These are phyloP conservation scores for Drosophila prosaltans DNA, from an alignment of 1,140 invertebrate genomes.

Conservation along the genomic window DNA sequence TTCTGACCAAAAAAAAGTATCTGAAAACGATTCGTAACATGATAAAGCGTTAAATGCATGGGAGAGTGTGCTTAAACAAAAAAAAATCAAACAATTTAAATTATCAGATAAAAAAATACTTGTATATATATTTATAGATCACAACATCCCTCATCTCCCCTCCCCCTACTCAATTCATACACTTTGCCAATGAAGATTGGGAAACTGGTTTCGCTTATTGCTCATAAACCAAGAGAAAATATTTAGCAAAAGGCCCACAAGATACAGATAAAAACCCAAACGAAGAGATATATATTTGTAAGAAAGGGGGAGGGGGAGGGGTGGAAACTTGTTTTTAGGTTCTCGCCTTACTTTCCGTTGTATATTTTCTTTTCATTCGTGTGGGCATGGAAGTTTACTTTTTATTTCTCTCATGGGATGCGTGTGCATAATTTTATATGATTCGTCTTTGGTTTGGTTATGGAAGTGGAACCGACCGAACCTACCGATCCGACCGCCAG, in stretches of 20 bases:
- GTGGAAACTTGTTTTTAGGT: conserved; percentile 58
- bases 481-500: background rate
- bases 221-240: conserved; percentile 61
- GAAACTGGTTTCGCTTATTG: conserved; percentile 71
- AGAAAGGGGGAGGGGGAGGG: background rate
- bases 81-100: background rate
- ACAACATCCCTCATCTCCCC: too few relatives aligned
- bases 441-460: conserved; percentile 13
- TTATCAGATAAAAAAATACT: background rate
- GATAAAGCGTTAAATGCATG: background rate
- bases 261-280: conserved; percentile 23
- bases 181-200: conserved; percentile 6
- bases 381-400: conserved; percentile 42
- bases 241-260: conserved; percentile 33
- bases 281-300: conserved; percentile 12
- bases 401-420: conserved; percentile 48
- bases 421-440: conserved; percentile 70
- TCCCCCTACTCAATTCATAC: conserved; percentile 2
- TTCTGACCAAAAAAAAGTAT: conserved; percentile 13
- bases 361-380: conserved; percentile 25
- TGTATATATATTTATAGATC: background rate
- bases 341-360: conserved; percentile 24
- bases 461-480: conserved; percentile 53
- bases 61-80: too few relatives aligned
- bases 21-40: conserved; percentile 6